Conservation (phyloP, 2,113 vertebrate genomes). For the Dasyornis broadbenti region DNA sequence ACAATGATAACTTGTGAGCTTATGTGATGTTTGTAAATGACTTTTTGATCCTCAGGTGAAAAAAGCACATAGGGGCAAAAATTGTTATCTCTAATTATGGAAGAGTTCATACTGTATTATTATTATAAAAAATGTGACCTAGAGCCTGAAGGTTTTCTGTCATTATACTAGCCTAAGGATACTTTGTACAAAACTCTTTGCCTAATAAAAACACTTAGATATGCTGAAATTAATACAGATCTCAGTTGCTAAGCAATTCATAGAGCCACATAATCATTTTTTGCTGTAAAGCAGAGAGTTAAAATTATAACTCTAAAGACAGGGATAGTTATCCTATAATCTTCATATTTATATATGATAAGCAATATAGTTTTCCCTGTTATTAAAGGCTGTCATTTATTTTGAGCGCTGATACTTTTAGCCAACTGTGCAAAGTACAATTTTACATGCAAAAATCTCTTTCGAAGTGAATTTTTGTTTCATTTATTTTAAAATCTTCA, state of each 20-base stretch:
- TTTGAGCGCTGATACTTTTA: not conserved
- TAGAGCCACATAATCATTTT: not conserved
- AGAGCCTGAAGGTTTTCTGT: not conserved
- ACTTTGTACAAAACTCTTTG: not conserved
- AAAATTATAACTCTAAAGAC: not conserved
- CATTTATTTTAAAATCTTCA: not conserved
- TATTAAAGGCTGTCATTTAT: not conserved
- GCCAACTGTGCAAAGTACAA: not conserved
- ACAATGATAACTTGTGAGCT: not conserved
- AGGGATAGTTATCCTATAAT: not conserved
- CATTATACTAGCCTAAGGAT: not conserved
- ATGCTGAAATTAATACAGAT: slow-evolving; percentile 39
- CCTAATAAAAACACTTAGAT: not conserved
- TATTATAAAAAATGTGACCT: not conserved
- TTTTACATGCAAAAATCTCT: not conserved
- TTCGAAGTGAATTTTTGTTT: not conserved
- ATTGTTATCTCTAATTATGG: slow-evolving; percentile 2
- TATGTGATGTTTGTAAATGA: not conserved
- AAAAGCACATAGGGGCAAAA: not conserved
- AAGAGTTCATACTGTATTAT: not conserved
- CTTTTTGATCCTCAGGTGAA: not conserved
- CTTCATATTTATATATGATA: not conserved
- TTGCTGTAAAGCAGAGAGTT: not conserved
- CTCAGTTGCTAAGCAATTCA: slow-evolving; percentile 10
- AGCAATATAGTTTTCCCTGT: not conserved